Evolutionary conservation across 2,797 vertebrate species (phyloP).

Genomic region (Huso huso): DNA sequence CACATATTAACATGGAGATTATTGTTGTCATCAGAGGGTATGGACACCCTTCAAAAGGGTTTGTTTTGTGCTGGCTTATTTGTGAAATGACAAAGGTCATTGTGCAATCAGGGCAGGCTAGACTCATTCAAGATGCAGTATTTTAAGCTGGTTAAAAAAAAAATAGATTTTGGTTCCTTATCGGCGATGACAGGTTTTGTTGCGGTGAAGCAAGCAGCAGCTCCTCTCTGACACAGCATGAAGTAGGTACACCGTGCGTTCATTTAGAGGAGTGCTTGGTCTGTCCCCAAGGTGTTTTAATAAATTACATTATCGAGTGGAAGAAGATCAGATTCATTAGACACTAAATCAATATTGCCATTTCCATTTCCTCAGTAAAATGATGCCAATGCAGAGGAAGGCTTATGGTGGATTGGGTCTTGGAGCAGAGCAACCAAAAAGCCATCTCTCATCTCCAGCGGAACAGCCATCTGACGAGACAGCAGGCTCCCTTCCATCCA

Average conservation of each 20-base stretch:
- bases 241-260: slow-evolving; percentile 2
- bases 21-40: too few relatives aligned
- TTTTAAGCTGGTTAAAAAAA: too few relatives aligned
- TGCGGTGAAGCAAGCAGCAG: too few relatives aligned
- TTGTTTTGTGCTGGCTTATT: too few relatives aligned
- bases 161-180: too few relatives aligned
- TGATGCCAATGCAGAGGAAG: slow-evolving; percentile 33
- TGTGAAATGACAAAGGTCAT: too few relatives aligned
- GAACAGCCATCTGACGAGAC: slow-evolving; percentile 12
- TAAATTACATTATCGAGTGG: slow-evolving; percentile 30
- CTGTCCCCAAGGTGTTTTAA: slow-evolving; percentile 10
- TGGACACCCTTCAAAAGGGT: too few relatives aligned
- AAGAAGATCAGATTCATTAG: slow-evolving; percentile 33
- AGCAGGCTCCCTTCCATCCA: not conserved
- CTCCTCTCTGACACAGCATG: slow-evolving; percentile 15
- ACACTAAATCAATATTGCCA: slow-evolving; percentile 39
- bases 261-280: slow-evolving; percentile 5
- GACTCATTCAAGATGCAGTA: too few relatives aligned
- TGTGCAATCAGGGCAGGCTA: too few relatives aligned
- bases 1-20: too few relatives aligned
- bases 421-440: slow-evolving; percentile 15
- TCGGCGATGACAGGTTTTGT: too few relatives aligned
- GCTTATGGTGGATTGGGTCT: slow-evolving; percentile 24
- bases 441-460: slow-evolving; percentile 6
- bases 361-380: slow-evolving; percentile 40